These are phyloP conservation scores for Polymixis lichenea DNA, from an alignment of 2,888 invertebrate genomes.

Conservation along the genomic window DNA sequence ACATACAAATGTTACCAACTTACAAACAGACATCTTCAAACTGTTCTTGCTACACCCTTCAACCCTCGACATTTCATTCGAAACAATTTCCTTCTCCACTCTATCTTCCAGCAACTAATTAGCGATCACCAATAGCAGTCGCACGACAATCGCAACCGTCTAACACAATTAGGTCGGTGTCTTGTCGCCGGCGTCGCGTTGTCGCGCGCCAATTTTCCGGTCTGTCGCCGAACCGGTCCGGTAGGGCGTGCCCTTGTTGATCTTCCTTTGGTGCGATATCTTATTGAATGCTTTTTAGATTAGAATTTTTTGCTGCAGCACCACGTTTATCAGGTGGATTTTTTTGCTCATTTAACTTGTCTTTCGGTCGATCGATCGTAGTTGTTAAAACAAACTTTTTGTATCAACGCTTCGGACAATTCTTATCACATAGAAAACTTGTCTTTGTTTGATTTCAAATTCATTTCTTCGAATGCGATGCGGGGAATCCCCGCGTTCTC, in stretches of 20 bases:
- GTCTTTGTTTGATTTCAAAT: slow-evolving; percentile 28
- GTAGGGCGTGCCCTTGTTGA: slow-evolving; percentile 61
- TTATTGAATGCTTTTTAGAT: slow-evolving; percentile 32
- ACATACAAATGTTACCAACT: not conserved
- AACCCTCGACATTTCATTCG: not conserved
- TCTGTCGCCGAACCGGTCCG: slow-evolving; percentile 70
- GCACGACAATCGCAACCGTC: slow-evolving; percentile 51
- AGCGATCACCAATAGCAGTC: slow-evolving; percentile 45
- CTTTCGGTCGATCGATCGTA: not conserved
- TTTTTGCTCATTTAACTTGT: not conserved
- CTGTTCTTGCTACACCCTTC: not conserved
- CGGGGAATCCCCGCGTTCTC: slow-evolving; percentile 36
- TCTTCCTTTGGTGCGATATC: slow-evolving; percentile 46
- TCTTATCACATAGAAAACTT: slow-evolving; percentile 3
- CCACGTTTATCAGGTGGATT: not conserved
- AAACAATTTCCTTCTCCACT: slow-evolving; percentile 5
- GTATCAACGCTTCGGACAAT: slow-evolving; percentile 1
- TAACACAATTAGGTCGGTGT: slow-evolving; percentile 57
- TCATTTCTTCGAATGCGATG: slow-evolving; percentile 42
- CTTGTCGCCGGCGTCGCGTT: slow-evolving; percentile 56
- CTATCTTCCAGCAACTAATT: slow-evolving; percentile 21
- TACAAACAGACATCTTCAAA: not conserved
- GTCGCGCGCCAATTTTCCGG: slow-evolving; percentile 71
- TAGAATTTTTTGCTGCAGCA: not conserved
- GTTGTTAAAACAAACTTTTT: slow-evolving; percentile 6